Evolutionary conservation across 2,797 vertebrate genomes (phyloP), one percentile per base, ranked within the genome.

Genomic region (Danio jaintianensis): DNA sequence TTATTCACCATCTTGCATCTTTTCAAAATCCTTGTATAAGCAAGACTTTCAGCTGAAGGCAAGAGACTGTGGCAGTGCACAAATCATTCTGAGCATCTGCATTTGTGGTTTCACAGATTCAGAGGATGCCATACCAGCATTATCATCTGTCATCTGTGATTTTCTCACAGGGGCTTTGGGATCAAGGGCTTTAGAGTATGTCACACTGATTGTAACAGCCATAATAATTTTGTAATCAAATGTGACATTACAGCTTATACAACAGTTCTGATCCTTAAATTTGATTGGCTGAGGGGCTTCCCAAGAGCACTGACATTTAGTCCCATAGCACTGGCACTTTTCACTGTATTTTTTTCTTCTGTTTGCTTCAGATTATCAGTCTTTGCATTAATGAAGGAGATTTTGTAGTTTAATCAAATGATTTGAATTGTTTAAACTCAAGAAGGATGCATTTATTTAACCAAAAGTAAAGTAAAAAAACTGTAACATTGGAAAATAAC

Each of bases 161-260:
- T 42, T n/a, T 4, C 38, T 40, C 4, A 42, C n/a, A 9, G 6
- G 20, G 16, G 20, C 2, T 52, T 50, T 20, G 15, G 2, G 10
- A 61, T 74, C 12, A 61, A 61, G 61, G 56, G 56, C 52, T 63
- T 75, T 29, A 29, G 29, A 29, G 29, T 15, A 52, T 75, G 45
- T 20, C 15, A 74, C 56, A 48, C 47, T 42, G 38, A 22, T 53
- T 53, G 12, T 6, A 53, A 61, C 56, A 61, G 29, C 40, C 29
- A 62, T 29, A 45, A 62, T 15, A 29, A 15, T 3, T 20, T 10
- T 75, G n/a, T 53, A 38, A 43, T 53, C 47, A 52, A 42, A 63
- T 16, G 2, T 36, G 13, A 58, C 20, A 58, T 58, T 29, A 10
- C 55, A 58, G 13, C 12, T 70, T 66, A 66, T 22, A 47, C 43